These are phyloP conservation scores for Anticlea derivata DNA, from an alignment of 2,888 invertebrate species.

Conservation along the genomic window DNA sequence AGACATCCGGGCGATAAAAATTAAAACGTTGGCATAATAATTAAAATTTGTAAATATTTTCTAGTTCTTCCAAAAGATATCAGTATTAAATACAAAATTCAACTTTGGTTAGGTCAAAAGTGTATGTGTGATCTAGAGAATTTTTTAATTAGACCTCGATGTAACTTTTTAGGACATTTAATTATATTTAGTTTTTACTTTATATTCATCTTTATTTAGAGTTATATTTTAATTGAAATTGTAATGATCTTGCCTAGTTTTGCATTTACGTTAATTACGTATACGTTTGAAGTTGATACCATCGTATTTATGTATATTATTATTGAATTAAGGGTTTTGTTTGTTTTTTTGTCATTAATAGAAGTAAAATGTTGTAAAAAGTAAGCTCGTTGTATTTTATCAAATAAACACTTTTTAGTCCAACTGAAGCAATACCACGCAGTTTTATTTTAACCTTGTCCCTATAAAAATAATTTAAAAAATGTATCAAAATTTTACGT, in stretches of 20 bases:
- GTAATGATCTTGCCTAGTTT: slow-evolving; percentile 81
- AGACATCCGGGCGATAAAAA: slow-evolving; percentile 75
- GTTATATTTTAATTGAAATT: slow-evolving; percentile 69
- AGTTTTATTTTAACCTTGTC: slow-evolving; percentile 63
- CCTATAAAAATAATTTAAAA: not conserved
- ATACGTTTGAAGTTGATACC: slow-evolving; percentile 82
- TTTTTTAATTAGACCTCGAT: slow-evolving; percentile 71
- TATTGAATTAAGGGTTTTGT: slow-evolving; percentile 81
- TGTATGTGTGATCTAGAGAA: slow-evolving; percentile 81
- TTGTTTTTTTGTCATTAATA: slow-evolving; percentile 83
- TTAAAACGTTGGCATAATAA: slow-evolving; percentile 69
- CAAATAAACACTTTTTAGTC: slow-evolving; percentile 85
- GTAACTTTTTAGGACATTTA: slow-evolving; percentile 63
- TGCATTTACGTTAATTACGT: slow-evolving; percentile 82
- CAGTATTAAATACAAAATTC: slow-evolving; percentile 84
- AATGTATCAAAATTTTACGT: too few relatives aligned
- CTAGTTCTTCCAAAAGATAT: slow-evolving; percentile 83
- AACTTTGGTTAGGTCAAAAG: slow-evolving; percentile 82
- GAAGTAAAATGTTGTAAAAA: slow-evolving; percentile 84
- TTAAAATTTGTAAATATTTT: slow-evolving; percentile 78
- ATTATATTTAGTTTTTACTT: slow-evolving; percentile 57
- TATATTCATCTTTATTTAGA: slow-evolving; percentile 60
- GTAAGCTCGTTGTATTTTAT: slow-evolving; percentile 85
- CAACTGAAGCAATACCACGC: slow-evolving; percentile 80
- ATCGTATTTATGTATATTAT: slow-evolving; percentile 83